Conservation (phyloP, 2,797 vertebrate species). For the Triplophysa bombifrons region DNA sequence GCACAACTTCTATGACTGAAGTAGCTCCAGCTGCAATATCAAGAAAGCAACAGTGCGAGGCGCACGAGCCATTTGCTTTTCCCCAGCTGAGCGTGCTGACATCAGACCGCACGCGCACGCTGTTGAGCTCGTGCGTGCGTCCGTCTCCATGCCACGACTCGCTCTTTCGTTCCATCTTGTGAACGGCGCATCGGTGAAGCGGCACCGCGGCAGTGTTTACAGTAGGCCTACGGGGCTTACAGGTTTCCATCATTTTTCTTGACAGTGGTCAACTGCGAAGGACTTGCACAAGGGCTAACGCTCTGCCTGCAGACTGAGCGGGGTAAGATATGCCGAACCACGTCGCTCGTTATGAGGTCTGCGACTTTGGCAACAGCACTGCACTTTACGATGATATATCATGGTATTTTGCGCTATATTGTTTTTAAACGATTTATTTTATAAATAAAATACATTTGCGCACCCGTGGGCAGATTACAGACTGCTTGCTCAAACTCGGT, state of each 20-base stretch:
- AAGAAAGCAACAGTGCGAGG: slow-evolving; percentile 54
- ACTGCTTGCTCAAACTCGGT: slow-evolving; percentile 42
- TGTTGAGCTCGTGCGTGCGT: slow-evolving; percentile 74
- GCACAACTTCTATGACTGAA: neutral
- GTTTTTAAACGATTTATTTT: slow-evolving; percentile 23
- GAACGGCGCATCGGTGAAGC: slow-evolving; percentile 62
- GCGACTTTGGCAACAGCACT: slow-evolving; percentile 60
- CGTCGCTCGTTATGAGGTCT: slow-evolving; percentile 58
- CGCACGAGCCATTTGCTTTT: slow-evolving; percentile 52
- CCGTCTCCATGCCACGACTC: slow-evolving; percentile 80
- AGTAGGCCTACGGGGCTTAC: slow-evolving; percentile 60
- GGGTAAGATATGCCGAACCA: slow-evolving; percentile 63
- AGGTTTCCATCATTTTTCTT: slow-evolving; percentile 58
- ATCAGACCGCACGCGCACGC: slow-evolving; percentile 75
- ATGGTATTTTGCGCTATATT: slow-evolving; percentile 46
- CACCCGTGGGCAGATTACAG: slow-evolving; percentile 23
- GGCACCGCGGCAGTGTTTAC: slow-evolving; percentile 62
- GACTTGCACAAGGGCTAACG: slow-evolving; percentile 60
- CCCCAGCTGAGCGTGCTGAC: slow-evolving; percentile 74
- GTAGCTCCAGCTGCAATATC: slow-evolving; percentile 59
- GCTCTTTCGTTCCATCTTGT: slow-evolving; percentile 81
- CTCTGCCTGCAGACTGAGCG: slow-evolving; percentile 67
- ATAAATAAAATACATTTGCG: neutral
- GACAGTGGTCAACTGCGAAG: slow-evolving; percentile 58
- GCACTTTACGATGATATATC: slow-evolving; percentile 62